Base-by-base conservation (phyloP, 2,797 vertebrate species). In the Distichodus sexfasciatus region DNA sequence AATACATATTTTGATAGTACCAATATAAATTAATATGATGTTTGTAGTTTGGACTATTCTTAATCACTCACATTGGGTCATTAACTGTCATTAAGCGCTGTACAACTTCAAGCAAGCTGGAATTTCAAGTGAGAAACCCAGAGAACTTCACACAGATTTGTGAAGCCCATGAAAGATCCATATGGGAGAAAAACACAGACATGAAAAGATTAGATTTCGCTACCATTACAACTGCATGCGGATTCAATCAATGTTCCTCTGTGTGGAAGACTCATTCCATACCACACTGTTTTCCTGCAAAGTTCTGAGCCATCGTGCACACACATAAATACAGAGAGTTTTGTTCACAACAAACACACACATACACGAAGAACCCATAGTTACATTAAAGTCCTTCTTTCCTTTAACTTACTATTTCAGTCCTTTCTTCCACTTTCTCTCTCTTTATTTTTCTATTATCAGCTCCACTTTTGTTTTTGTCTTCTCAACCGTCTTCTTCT, bases 231-330 rank as follows among this genome's bases (percentile, higher is more conserved):
- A 36, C 71, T 72, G 80, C 83, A 84, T 78, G 80, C 80, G 82
- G 83, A 86, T 82, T 77, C 81, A 83, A 86, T 86, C 82, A 84
- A 1, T 51, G 59, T 65, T 51, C 54, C 67, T 74, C 33, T 31
- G 38, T 40, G 73, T 62, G 46, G 64, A 69, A 46, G 50, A n/a
- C 63, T 31, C 64, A 53, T 67, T 50, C 50, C 76, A 64, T 76
- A 69, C 69, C 47, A 62, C 61, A 66, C 71, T 43, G 71, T 76
- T 81, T 78, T 79, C 77, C 83, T 74, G 73, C 55, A 47, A 59
- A 2, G 48, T 51, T 67, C 58, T 59, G 41, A 73, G 31, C 50
- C 19, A 53, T 46, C 59, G 67, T 50, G 72, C 65, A 69, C 36
- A 50, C 40, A 48, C 23, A 77, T 77, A 84, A 75, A 71, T 74